These are phyloP conservation scores for Calliopum simillimum DNA, from an alignment of 2,888 invertebrate species.

Conservation along the genomic window DNA sequence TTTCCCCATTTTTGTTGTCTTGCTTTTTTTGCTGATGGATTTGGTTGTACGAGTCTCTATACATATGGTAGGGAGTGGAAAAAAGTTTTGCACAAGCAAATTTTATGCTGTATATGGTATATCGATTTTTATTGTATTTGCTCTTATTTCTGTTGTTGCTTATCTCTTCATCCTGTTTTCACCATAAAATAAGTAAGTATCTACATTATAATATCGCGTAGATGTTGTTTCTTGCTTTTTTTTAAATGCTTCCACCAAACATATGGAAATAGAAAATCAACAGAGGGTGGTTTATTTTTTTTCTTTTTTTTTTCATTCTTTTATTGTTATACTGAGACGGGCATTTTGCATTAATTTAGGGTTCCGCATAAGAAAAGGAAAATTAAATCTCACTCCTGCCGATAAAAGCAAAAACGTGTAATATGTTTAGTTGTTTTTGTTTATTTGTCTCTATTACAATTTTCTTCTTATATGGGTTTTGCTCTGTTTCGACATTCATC, in stretches of 20 bases:
- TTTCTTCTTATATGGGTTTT: neutral
- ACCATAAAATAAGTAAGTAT: slow-evolving; percentile 1
- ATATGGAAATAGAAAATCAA: neutral
- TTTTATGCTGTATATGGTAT: neutral
- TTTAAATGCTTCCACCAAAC: neutral
- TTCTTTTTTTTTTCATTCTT: neutral
- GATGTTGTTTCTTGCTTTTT: neutral
- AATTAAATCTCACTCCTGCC: neutral
- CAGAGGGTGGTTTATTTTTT: slow-evolving; percentile 25
- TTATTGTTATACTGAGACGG: neutral
- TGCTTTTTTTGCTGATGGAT: neutral
- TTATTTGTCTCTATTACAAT: neutral
- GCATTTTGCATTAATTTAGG: too few relatives aligned
- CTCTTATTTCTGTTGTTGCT: neutral
- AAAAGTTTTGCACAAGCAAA: slow-evolving; percentile 4
- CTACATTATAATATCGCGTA: neutral
- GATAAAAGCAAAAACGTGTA: slow-evolving; percentile 19
- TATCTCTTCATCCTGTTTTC: neutral
- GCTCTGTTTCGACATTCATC: slow-evolving; percentile 13
- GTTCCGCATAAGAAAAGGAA: too few relatives aligned
- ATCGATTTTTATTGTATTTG: slow-evolving; percentile 24
- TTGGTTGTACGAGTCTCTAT: too few relatives aligned
- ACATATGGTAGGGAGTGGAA: too few relatives aligned
- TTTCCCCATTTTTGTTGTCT: neutral
- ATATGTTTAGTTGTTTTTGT: neutral